Evolutionary conservation across 2,797 vertebrate genomes (phyloP), one percentile per base, ranked within the genome.

Genomic region (Pelochelys cantorii): DNA sequence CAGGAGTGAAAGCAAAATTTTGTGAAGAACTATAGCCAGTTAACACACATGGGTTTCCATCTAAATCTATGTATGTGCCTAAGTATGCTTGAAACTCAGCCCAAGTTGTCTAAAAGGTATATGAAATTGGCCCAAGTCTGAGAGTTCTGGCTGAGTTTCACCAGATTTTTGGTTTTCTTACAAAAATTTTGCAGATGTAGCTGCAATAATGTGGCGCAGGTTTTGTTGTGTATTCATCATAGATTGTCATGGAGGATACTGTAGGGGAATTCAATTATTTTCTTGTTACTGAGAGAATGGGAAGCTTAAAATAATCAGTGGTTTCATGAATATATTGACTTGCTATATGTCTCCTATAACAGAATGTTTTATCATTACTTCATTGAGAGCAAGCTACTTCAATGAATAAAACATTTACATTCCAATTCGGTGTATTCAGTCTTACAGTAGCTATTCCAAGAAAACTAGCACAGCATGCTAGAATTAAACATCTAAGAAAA

Each of bases 231-330:
- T 31, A 17, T 62, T 60, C 37, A 7, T 29, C 27, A 53, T 34
- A 52, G 17, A 6, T 23, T 85, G 65, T 52, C 4, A 1, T 1
- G 25, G 59, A 8, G 0, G 2, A 2, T 48, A 81, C 3, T 81
- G 17, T 18, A 9, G 23, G 31, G 54, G 17, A 3, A 78, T 11
- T 25, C 53, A 5, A 7, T 80, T 90, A 84, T 79, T n/a, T 85
- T 80, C 25, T 5, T 48, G 12, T 37, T 0, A 14, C 0, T 52
- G 15, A n/a, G 0, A 77, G 57, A 86, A n/a, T 0, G 0, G 2
- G 54, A 56, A 1, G 8, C 13, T 85, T 81, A 20, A 87, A 93
- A 37, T 37, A 83, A 3, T 11, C 62, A 42, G 7, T 23, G 10
- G 6, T 27, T 3, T 5, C 80, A 3, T 3, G 1, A 1, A 83